Percentiles rank a stretch among this genome's conserved stretches.
phyloP scores from a whole-genome alignment of 2,113 vertebrate species.

The Ifrita kowaldi region DNA sequence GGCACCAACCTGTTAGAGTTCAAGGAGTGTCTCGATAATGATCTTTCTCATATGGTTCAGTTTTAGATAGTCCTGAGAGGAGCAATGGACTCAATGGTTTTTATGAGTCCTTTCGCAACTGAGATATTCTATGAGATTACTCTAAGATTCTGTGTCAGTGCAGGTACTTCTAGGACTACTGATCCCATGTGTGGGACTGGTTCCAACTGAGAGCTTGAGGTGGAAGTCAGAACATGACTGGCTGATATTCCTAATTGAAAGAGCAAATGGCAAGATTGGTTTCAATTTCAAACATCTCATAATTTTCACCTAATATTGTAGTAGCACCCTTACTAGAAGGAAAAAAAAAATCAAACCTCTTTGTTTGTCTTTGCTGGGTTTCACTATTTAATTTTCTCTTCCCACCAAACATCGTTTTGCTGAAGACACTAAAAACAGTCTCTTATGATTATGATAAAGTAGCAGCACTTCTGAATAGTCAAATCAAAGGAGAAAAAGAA shows the following conservation, averaged over 20 bases:
- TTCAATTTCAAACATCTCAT: background rate
- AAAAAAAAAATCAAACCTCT: background rate
- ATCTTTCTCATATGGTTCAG: background rate
- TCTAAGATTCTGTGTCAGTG: background rate
- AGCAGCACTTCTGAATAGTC: conserved; percentile 35
- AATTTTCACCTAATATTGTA: background rate
- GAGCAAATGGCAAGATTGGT: background rate
- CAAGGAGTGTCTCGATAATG: background rate
- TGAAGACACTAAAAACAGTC: conserved; percentile 23
- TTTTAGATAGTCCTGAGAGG: background rate
- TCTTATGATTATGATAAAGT: conserved; percentile 27
- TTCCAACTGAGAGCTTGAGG: background rate
- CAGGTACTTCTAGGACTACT: background rate
- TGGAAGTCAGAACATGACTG: background rate
- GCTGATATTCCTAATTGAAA: background rate
- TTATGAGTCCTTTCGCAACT: background rate
- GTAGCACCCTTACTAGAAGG: background rate
- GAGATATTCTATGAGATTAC: background rate
- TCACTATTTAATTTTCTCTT: conserved; percentile 18
- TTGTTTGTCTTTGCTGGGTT: background rate
- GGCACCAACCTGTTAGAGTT: background rate
- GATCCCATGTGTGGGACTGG: background rate
- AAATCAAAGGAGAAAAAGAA: conserved; percentile 39
- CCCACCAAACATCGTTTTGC: background rate
- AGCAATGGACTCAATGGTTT: background rate